Evolutionary conservation across 2,888 invertebrate species (phyloP), one percentile per base, ranked within the genome.

Genomic region (Plebejus melissa): DNA sequence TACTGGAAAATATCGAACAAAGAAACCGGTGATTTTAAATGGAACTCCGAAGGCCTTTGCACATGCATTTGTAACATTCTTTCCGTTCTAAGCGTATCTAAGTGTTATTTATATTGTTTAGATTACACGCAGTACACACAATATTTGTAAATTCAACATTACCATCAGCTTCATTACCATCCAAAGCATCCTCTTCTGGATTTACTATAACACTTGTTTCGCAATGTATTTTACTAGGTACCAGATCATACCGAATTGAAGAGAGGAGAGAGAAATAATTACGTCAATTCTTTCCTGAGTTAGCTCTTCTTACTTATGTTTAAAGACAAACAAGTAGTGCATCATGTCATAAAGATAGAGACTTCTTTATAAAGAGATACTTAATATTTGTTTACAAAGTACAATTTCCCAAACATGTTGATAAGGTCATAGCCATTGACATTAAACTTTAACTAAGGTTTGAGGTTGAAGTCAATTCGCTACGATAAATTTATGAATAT

Each of bases 1-100:
- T 11, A 71, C 71, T 71, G 22, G 46, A 71, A 71, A 71, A 72
- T 72, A 54, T 72, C 28, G 72, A 72, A 72, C 72, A 72, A 72
- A 72, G 72, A 72, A 72, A 72, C 72, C 11, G 32, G 72, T 50
- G 72, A 54, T 32, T 72, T 65, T 6, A 72, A 32, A 71, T 54
- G 72, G 72, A 72, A 28, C 72, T 50, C 28, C 28, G 46, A 72
- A 72, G 72, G 72, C 72, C 72, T 54, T 72, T 72, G 28, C 46
- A 28, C 11, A 32, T 72, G 72, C 72, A 72, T 72, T 50, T 72
- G 32, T 72, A 7, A 72, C 72, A 72, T 72, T 72, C 32, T 54
- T 72, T 72, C 32, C 32, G 32, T 65, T 65, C 5, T 65, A 13
- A 13, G 36, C 5, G 65, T 36, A 65, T 5, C 32, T 65, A 36